These are phyloP conservation scores for Eristalis tenax DNA, from an alignment of 2,888 invertebrate genomes.

Conservation along the genomic window DNA sequence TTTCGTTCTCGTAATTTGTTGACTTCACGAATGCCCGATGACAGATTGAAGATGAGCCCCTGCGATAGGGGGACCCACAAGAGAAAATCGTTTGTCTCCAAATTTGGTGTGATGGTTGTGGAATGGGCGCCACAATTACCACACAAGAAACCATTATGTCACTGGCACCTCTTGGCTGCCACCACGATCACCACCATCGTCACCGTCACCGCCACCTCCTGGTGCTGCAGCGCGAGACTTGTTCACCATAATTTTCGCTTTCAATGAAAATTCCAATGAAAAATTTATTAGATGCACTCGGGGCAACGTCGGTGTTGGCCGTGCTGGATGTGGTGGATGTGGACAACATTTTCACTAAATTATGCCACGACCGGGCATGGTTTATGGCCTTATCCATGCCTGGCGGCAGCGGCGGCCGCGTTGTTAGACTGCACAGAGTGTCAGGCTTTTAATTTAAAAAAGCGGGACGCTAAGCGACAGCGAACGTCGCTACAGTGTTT, in stretches of 20 bases:
- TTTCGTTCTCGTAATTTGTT: slow-evolving; percentile 61
- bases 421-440: slow-evolving; percentile 26
- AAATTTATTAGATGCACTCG: slow-evolving; percentile 66
- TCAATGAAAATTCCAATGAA: slow-evolving; percentile 65
- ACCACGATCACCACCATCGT: background rate
- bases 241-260: slow-evolving; percentile 64
- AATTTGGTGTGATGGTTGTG: slow-evolving; percentile 30
- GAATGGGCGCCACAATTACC: slow-evolving; percentile 50
- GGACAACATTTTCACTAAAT: slow-evolving; percentile 66
- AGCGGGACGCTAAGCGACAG: slow-evolving; percentile 69
- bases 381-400: slow-evolving; percentile 63
- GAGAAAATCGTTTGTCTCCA: slow-evolving; percentile 42
- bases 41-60: slow-evolving; percentile 58
- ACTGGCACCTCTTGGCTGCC: slow-evolving; percentile 14
- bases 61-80: slow-evolving; percentile 34
- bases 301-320: background rate
- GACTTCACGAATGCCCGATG: slow-evolving; percentile 38
- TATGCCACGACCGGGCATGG: slow-evolving; percentile 70
- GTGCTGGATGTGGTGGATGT: slow-evolving; percentile 27
- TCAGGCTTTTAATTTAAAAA: slow-evolving; percentile 70
- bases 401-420: slow-evolving; percentile 5
- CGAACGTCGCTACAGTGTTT: slow-evolving; percentile 70
- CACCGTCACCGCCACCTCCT: background rate
- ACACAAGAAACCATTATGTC: slow-evolving; percentile 55
- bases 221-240: slow-evolving; percentile 1